These are phyloP conservation scores for Scomber colias DNA, from an alignment of 2,113 vertebrate genomes.

Conservation along the genomic window DNA sequence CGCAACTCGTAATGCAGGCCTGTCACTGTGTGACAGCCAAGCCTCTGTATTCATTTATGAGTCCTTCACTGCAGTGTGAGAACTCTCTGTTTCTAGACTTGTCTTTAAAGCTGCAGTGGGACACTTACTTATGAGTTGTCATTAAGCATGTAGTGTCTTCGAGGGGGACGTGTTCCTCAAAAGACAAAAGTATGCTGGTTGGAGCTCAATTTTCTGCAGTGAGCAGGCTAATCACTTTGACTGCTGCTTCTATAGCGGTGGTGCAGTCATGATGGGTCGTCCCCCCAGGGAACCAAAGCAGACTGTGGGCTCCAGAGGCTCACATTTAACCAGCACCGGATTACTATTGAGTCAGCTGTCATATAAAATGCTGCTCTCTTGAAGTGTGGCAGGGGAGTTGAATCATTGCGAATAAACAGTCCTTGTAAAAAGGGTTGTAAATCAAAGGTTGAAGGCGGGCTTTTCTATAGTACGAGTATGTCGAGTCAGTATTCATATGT, in stretches of 20 bases:
- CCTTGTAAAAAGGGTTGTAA: constrained; percentile 26
- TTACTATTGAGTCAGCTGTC: constrained; percentile 75
- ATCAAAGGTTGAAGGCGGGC: constrained; percentile 8
- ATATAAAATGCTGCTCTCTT: constrained; percentile 56
- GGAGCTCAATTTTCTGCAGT: not conserved
- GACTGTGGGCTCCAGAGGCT: constrained; percentile 46
- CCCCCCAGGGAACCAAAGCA: constrained; percentile 38
- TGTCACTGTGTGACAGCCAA: constrained; percentile 71
- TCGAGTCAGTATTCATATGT: constrained; percentile 9
- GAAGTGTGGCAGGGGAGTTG: constrained; percentile 28
- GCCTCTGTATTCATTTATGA: constrained; percentile 52
- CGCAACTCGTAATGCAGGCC: constrained; percentile 30
- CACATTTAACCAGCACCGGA: constrained; percentile 65
- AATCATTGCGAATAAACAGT: constrained; percentile 46
- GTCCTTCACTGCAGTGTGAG: constrained; percentile 39
- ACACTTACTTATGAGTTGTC: constrained; percentile 5
- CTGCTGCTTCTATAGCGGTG: not conserved
- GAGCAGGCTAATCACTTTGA: not conserved
- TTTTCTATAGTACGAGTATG: not conserved
- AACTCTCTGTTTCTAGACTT: constrained; percentile 28
- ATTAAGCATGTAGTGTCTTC: not conserved
- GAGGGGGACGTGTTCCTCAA: not conserved
- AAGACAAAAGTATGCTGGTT: constrained; percentile 12
- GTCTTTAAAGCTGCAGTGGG: constrained; percentile 53
- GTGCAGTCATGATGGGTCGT: constrained; percentile 23